phyloP scores from a whole-genome alignment of 1,140 invertebrate species.

The Medauroidea extradentata region DNA sequence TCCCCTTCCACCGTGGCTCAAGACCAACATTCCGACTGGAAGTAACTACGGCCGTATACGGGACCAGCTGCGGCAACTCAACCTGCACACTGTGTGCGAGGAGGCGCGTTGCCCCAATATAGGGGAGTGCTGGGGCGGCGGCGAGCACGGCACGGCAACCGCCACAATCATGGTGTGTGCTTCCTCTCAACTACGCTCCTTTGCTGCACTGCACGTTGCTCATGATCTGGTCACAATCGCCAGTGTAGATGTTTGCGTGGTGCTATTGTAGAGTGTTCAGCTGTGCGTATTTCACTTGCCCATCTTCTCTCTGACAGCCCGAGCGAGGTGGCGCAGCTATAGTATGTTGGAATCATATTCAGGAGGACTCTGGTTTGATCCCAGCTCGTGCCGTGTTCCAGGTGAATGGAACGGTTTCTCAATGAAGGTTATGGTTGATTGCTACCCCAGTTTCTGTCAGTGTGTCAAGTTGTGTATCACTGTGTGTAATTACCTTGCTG shows the following conservation, averaged over 20 bases:
- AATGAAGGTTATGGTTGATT: no score
- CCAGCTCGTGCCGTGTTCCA: no score
- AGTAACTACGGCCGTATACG: slow-evolving; percentile 84
- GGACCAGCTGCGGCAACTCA: slow-evolving; percentile 78
- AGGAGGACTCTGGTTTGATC: no score
- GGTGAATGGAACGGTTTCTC: no score
- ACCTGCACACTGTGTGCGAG: slow-evolving; percentile 96
- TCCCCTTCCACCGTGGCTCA: slow-evolving; percentile 93
- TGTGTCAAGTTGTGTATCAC: no score
- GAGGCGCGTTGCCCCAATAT: slow-evolving; percentile 99
- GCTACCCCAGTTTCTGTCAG: no score
- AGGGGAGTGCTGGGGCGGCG: slow-evolving; percentile 99
- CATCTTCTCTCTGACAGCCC: no score
- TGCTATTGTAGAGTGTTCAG: background rate
- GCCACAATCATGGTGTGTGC: slow-evolving; percentile 81
- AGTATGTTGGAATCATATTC: no score
- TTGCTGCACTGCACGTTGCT: background rate
- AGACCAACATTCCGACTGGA: slow-evolving; percentile 89
- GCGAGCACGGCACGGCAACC: slow-evolving; percentile 77
- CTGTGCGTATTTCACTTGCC: no score
- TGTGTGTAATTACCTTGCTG: no score
- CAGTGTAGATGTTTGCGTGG: background rate
- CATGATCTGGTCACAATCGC: background rate
- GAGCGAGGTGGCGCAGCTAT: no score
- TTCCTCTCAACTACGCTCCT: background rate